Percentiles rank a stretch among this genome's conserved stretches.
These are phyloP conservation scores for Drosophila nasuta DNA, from an alignment of 1,140 invertebrate genomes.

Conservation along the genomic window DNA sequence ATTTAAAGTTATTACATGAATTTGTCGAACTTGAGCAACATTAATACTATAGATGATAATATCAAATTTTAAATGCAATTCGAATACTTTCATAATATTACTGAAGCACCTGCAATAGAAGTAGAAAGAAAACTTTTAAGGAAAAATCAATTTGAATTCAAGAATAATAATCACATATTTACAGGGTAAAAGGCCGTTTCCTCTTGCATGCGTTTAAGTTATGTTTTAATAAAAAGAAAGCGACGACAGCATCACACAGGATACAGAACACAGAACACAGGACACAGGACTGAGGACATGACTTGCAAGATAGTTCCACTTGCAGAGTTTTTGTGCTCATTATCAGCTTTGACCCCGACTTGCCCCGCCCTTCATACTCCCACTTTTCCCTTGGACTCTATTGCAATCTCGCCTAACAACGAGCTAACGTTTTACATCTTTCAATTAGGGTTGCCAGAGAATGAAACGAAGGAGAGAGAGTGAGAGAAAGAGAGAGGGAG, in stretches of 20 bases:
- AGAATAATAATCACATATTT: neutral
- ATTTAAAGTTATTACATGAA: too few relatives aligned
- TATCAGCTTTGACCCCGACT: constrained; percentile 30
- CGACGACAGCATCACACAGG: constrained; percentile 38
- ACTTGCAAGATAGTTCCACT: constrained; percentile 47
- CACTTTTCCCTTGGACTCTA: neutral
- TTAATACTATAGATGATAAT: too few relatives aligned
- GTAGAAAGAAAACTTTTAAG: too few relatives aligned
- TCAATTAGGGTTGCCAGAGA: constrained; percentile 57
- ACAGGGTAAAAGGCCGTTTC: constrained; percentile 1
- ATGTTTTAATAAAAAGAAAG: constrained; percentile 42
- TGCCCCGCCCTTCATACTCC: constrained; percentile 1
- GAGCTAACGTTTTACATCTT: constrained; percentile 69
- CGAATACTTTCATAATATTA: too few relatives aligned
- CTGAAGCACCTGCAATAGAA: too few relatives aligned
- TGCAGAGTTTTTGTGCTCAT: constrained; percentile 52
- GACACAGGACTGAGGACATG: constrained; percentile 25
- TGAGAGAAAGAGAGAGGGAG: neutral
- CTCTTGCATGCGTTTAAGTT: constrained; percentile 5
- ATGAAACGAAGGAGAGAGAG: neutral
- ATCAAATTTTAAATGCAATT: too few relatives aligned
- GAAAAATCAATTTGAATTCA: too few relatives aligned
- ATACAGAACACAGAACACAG: constrained; percentile 37
- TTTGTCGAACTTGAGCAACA: too few relatives aligned
- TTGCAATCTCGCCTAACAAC: constrained; percentile 27